Conservation (phyloP, 2,888 invertebrate genomes). For the Argynnis bischoffii region DNA sequence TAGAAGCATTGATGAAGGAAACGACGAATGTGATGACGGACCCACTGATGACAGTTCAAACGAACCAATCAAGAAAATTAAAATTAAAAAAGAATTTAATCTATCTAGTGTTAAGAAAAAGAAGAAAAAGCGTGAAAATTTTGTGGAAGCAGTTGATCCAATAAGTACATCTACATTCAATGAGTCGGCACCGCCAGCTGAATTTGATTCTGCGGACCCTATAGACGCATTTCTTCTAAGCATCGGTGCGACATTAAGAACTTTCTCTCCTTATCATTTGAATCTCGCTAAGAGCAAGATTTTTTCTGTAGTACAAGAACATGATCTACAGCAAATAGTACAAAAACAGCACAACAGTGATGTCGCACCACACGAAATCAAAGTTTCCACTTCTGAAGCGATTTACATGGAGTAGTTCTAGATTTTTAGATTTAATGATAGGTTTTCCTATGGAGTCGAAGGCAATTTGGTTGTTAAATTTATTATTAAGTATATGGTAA, state of each 20-base stretch:
- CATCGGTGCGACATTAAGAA: conserved; percentile 69
- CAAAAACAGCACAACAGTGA: conserved; percentile 50
- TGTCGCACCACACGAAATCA: conserved; percentile 49
- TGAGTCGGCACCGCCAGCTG: conserved; percentile 47
- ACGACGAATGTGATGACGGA: conserved; percentile 47
- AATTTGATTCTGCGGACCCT: conserved; percentile 63
- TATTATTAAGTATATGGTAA: neutral
- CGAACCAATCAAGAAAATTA: conserved; percentile 44
- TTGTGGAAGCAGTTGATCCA: conserved; percentile 45
- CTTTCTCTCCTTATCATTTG: conserved; percentile 71
- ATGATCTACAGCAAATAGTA: conserved; percentile 74
- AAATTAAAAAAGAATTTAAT: conserved; percentile 42
- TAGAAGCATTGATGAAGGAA: conserved; percentile 46
- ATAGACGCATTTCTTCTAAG: conserved; percentile 71
- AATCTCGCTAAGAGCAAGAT: conserved; percentile 76
- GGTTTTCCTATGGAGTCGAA: neutral
- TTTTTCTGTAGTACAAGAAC: conserved; percentile 73
- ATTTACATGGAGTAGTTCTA: conserved; percentile 45
- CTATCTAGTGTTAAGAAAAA: conserved; percentile 47
- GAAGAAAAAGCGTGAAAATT: conserved; percentile 39
- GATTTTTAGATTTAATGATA: neutral
- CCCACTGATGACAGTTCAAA: conserved; percentile 49
- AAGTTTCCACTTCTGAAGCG: conserved; percentile 47
- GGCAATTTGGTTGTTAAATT: neutral
- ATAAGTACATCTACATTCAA: conserved; percentile 43